Evolutionary conservation across 2,797 vertebrate species (phyloP).

Genomic region (Astyanax mexicanus): DNA sequence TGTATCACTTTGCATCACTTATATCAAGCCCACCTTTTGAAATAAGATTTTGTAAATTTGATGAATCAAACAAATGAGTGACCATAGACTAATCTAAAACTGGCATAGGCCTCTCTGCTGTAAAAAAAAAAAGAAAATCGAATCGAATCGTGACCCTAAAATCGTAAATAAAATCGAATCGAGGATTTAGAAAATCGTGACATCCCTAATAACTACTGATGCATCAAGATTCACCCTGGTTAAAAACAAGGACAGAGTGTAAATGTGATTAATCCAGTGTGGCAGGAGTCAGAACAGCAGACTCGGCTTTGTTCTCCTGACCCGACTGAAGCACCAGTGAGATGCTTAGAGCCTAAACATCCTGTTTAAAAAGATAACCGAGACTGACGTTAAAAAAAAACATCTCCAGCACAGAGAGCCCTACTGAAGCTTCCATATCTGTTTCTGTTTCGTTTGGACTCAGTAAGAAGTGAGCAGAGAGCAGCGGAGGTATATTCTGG

Average conservation of each 20-base stretch:
- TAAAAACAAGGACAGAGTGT: constrained; percentile 71
- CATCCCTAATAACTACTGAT: constrained; percentile 71
- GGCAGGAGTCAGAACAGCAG: constrained; percentile 66
- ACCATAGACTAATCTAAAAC: too few species aligned
- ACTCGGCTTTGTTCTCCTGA: constrained; percentile 59
- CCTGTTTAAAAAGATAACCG: background rate
- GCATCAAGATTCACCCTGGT: constrained; percentile 63
- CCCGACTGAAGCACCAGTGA: constrained; percentile 62
- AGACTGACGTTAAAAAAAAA: background rate
- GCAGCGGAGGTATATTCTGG: constrained; percentile 47
- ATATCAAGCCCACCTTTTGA: too few species aligned
- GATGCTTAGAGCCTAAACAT: background rate
- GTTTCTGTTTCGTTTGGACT: background rate
- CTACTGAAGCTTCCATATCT: background rate
- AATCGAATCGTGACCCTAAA: too few species aligned
- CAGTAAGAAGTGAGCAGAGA: too few species aligned
- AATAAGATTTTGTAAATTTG: too few species aligned
- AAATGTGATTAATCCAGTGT: constrained; percentile 70
- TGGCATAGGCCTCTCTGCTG: too few species aligned
- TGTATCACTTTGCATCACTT: too few species aligned
- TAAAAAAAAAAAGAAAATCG: too few species aligned
- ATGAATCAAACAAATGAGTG: too few species aligned
- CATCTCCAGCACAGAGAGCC: background rate
- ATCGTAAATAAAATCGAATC: too few species aligned
- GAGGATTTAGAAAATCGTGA: too few species aligned